Evolutionary conservation across 2,888 invertebrate species (phyloP).

Genomic region (Drosophila mercatorum): DNA sequence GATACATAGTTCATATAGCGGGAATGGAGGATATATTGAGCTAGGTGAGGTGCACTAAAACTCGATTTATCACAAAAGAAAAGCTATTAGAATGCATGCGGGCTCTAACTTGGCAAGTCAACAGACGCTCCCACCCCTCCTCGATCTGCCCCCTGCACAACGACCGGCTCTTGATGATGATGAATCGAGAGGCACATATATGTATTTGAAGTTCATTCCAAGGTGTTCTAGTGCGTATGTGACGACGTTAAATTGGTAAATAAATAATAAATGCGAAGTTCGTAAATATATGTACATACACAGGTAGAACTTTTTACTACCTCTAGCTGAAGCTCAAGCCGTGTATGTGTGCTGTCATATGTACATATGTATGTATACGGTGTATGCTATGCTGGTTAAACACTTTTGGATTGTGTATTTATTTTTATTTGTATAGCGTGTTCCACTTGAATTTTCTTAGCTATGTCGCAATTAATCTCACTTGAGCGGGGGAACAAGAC

Average conservation of each 20-base stretch:
- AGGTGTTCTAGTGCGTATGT: constrained; percentile 40
- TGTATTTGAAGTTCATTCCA: constrained; percentile 10
- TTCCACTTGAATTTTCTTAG: constrained; percentile 45
- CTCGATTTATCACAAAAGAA: constrained; percentile 8
- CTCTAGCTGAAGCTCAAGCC: neutral
- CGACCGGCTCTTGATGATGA: neutral
- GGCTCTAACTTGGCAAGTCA: constrained; percentile 5
- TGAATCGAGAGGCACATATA: neutral
- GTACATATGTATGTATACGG: constrained; percentile 5
- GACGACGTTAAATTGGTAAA: constrained; percentile 35
- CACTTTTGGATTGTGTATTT: constrained; percentile 39
- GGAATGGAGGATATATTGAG: constrained; percentile 4
- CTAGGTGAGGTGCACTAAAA: constrained; percentile 27
- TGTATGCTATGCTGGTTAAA: constrained; percentile 40
- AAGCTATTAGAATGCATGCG: constrained; percentile 33
- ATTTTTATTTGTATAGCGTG: constrained; percentile 55
- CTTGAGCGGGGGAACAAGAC: constrained; percentile 5
- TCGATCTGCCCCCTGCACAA: neutral
- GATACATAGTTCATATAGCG: neutral
- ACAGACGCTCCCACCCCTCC: neutral
- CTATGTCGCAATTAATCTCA: constrained; percentile 50
- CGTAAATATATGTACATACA: constrained; percentile 51
- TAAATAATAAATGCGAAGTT: constrained; percentile 54
- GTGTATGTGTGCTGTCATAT: constrained; percentile 14
- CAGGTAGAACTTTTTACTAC: constrained; percentile 46